phyloP scores from a whole-genome alignment of 2,797 vertebrate species.

The Xiphophorus birchmanni region DNA sequence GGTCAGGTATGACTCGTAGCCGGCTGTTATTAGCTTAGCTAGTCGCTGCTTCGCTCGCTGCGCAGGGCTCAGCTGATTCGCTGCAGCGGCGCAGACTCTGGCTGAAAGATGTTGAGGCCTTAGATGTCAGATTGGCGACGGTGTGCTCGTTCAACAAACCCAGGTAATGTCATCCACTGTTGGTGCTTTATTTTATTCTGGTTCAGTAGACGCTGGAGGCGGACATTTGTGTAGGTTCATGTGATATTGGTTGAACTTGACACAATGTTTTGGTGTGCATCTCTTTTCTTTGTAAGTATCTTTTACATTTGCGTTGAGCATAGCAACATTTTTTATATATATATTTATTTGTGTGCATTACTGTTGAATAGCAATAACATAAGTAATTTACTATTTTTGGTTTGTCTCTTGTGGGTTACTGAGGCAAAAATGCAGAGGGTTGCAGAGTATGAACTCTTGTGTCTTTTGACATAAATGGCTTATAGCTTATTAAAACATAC shows the following conservation, averaged over 20 bases:
- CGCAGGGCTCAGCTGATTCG: slow-evolving; percentile 52
- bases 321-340: background rate
- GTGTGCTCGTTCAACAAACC: slow-evolving; percentile 40
- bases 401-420: background rate
- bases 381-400: background rate
- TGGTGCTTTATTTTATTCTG: background rate
- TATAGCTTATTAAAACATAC: background rate
- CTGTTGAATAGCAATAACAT: background rate
- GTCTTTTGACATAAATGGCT: background rate
- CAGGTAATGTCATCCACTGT: slow-evolving; percentile 44
- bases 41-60: slow-evolving; percentile 4
- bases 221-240: no score
- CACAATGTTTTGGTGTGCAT: background rate
- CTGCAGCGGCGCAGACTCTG: slow-evolving; percentile 45
- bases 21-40: slow-evolving; percentile 42
- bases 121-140: slow-evolving; percentile 35
- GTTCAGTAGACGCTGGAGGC: background rate
- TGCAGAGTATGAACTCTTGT: background rate
- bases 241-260: slow-evolving; percentile 6
- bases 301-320: background rate
- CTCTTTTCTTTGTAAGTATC: background rate
- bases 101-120: slow-evolving; percentile 67
- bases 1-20: slow-evolving; percentile 37
- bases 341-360: background rate
- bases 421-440: background rate